Percentiles rank a stretch among this genome's conserved stretches.
These are phyloP conservation scores for Athalia circularis DNA, from an alignment of 2,888 invertebrate genomes.

Conservation along the genomic window DNA sequence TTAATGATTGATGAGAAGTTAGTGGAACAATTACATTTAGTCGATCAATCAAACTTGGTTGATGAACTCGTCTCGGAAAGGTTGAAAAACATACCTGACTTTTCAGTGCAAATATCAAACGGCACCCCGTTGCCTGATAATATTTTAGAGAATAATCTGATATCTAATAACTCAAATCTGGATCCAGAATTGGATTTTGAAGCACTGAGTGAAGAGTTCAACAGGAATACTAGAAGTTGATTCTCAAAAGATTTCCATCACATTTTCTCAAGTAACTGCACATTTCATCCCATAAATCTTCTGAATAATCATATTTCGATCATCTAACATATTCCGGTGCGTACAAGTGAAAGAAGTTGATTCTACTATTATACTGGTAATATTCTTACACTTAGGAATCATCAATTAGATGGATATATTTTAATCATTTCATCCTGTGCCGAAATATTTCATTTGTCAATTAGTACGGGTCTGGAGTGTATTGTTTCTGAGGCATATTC, in stretches of 20 bases:
- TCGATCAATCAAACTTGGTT: conserved; percentile 68
- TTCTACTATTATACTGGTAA: no score
- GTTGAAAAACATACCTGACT: conserved; percentile 63
- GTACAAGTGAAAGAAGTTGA: no score
- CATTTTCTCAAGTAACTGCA: conserved; percentile 15
- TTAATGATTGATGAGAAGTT: conserved; percentile 70
- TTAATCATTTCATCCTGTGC: not conserved
- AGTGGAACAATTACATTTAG: conserved; percentile 68
- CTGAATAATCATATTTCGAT: conserved; percentile 9
- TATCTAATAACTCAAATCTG: conserved; percentile 63
- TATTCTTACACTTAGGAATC: no score
- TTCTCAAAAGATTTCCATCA: conserved; percentile 49
- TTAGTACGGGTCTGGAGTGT: not conserved
- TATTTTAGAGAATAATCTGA: conserved; percentile 67
- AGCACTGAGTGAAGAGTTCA: conserved; percentile 70
- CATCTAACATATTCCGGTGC: not conserved
- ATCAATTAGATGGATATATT: no score
- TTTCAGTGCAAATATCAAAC: conserved; percentile 42
- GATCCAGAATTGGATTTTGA: conserved; percentile 70
- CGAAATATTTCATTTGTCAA: not conserved
- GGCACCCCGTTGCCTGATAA: conserved; percentile 63
- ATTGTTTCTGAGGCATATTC: not conserved
- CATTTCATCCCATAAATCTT: not conserved
- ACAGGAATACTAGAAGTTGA: conserved; percentile 70
- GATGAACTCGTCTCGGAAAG: conserved; percentile 69